Conservation (phyloP, 2,888 invertebrate species). For the Lydus trimaculatus region DNA sequence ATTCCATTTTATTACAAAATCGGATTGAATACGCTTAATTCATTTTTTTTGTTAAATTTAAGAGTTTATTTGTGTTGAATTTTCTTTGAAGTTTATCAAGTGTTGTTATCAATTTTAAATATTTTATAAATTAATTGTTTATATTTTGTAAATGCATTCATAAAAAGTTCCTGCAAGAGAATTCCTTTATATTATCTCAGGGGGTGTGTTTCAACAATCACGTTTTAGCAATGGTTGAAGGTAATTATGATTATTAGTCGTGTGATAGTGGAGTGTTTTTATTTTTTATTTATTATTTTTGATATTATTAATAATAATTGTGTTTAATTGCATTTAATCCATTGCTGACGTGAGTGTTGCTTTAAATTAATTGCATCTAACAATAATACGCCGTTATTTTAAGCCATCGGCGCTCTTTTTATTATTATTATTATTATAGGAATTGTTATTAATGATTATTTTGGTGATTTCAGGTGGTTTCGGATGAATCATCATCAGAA, state of each 20-base stretch:
- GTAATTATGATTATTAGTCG: slow-evolving; percentile 58
- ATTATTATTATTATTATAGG: not conserved
- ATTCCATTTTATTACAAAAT: slow-evolving; percentile 43
- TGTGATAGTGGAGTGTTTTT: slow-evolving; percentile 40
- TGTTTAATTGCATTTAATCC: slow-evolving; percentile 18
- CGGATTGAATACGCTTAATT: slow-evolving; percentile 38
- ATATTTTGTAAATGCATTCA: slow-evolving; percentile 54
- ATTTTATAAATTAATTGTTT: too few species aligned
- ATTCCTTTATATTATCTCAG: slow-evolving; percentile 33
- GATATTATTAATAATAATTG: not conserved
- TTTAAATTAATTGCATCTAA: not conserved
- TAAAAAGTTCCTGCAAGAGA: slow-evolving; percentile 37
- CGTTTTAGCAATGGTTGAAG: slow-evolving; percentile 60
- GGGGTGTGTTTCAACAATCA: slow-evolving; percentile 55
- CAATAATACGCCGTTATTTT: slow-evolving; percentile 6
- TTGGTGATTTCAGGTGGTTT: slow-evolving; percentile 66
- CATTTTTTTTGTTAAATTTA: slow-evolving; percentile 24
- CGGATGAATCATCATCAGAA: slow-evolving; percentile 69
- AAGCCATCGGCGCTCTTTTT: slow-evolving; percentile 7
- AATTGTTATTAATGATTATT: not conserved
- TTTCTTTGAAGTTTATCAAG: slow-evolving; percentile 39
- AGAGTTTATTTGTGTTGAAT: slow-evolving; percentile 34
- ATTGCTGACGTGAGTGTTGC: slow-evolving; percentile 8
- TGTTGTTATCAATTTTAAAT: slow-evolving; percentile 47
- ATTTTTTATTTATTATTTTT: slow-evolving; percentile 38